phyloP scores from a whole-genome alignment of 92 coral and sea anemone genomes.

The Hydrozoanthus gracilis region DNA sequence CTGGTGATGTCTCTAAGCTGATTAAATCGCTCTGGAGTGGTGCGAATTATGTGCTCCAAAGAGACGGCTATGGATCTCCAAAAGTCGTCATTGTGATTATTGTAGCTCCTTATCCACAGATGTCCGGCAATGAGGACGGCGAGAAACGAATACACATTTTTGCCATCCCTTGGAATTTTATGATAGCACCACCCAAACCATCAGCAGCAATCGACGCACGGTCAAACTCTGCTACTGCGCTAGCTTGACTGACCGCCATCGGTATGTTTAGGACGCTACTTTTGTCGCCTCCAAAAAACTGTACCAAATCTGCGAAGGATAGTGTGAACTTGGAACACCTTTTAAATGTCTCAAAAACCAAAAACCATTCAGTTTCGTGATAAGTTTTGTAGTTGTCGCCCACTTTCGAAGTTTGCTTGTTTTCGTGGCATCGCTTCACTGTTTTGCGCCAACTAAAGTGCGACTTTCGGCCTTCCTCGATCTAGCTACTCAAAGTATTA shows the following conservation, averaged over 20 bases:
- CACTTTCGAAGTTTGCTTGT: conserved; percentile 34
- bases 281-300: conserved; percentile 21
- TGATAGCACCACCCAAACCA: conserved; percentile 30
- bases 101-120: conserved; percentile 38
- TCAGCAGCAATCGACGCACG: not conserved
- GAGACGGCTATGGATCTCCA: conserved; percentile 52
- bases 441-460: conserved; percentile 18
- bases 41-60: conserved; percentile 38
- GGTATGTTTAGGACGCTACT: conserved; percentile 41
- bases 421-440: conserved; percentile 40
- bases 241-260: conserved; percentile 69
- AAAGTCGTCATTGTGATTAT: conserved; percentile 29
- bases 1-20: conserved; percentile 35
- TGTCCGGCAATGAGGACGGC: conserved; percentile 39
- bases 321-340: conserved; percentile 47
- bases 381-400: conserved; percentile 42
- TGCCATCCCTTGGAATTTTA: conserved; percentile 56
- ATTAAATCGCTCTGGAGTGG: conserved; percentile 57
- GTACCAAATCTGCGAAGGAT: conserved; percentile 9
- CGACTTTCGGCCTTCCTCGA: conserved; percentile 36
- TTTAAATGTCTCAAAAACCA: too few species aligned
- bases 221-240: conserved; percentile 50
- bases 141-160: conserved; percentile 67
- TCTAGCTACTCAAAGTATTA: conserved; percentile 50
- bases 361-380: conserved; percentile 64